A percentile compares a stretch with the other conserved stretches of the same genome.
These are phyloP conservation scores for Scolopax mira DNA, from an alignment of 2,113 vertebrate species.

Conservation along the genomic window DNA sequence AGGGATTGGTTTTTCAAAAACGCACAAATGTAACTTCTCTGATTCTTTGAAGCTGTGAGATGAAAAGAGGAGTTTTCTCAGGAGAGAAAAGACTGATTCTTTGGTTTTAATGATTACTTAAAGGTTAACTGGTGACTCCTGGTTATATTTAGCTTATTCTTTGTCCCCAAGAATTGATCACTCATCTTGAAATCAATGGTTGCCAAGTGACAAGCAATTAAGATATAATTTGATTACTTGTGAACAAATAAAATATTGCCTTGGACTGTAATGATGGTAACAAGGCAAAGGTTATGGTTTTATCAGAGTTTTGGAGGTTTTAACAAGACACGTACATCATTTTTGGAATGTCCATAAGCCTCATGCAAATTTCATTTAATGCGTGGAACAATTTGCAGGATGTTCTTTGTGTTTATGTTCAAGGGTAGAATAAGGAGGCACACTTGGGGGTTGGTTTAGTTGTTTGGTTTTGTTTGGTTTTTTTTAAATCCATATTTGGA, in stretches of 20 bases:
- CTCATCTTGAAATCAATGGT: neutral
- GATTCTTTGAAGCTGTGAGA: neutral
- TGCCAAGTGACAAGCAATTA: neutral
- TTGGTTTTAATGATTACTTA: neutral
- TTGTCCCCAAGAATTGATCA: neutral
- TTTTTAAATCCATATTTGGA: no score
- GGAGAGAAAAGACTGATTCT: neutral
- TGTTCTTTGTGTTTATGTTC: neutral
- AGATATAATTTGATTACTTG: neutral
- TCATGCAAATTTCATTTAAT: neutral
- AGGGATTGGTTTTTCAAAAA: neutral
- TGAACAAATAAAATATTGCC: neutral
- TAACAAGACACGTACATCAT: fast-evolving
- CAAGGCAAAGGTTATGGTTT: neutral
- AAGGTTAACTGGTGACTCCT: neutral
- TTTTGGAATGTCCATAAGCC: neutral
- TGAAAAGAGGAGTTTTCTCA: neutral
- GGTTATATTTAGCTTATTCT: neutral
- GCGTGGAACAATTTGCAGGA: neutral
- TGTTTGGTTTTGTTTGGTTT: no score
- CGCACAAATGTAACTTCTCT: neutral
- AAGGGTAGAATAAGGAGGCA: neutral
- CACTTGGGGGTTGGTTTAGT: neutral
- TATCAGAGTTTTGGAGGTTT: neutral
- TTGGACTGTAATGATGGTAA: neutral